Evolutionary conservation across 1,140 invertebrate genomes (phyloP).

Genomic region (Drosophila virilis): DNA sequence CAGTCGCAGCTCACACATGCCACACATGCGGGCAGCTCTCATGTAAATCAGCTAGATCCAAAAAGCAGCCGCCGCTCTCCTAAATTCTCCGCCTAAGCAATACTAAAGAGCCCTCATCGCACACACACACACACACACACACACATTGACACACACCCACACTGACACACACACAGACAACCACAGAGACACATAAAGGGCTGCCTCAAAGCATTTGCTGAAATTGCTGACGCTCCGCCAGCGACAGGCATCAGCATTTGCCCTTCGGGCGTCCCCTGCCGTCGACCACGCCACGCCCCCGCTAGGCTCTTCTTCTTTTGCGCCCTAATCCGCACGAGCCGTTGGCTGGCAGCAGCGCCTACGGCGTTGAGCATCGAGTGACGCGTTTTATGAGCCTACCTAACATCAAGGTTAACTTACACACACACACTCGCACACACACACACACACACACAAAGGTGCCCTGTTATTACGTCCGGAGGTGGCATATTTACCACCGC

Average conservation of each 20-base stretch:
- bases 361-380: slow-evolving; percentile 35
- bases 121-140: slow-evolving; percentile 8
- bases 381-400: slow-evolving; percentile 65
- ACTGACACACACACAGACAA: neutral
- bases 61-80: slow-evolving; percentile 28
- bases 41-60: slow-evolving; percentile 50
- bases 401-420: slow-evolving; percentile 62
- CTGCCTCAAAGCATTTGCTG: slow-evolving; percentile 45
- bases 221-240: slow-evolving; percentile 34
- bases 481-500: slow-evolving; percentile 35
- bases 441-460: slow-evolving; percentile 37
- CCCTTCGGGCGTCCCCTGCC: neutral
- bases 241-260: neutral
- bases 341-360: slow-evolving; percentile 18
- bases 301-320: slow-evolving; percentile 2
- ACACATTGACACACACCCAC: slow-evolving; percentile 3
- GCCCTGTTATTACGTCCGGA: slow-evolving; percentile 67
- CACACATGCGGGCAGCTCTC: slow-evolving; percentile 23
- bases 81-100: slow-evolving; percentile 20
- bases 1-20: neutral
- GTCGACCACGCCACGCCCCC: slow-evolving; percentile 3
- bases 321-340: slow-evolving; percentile 37
- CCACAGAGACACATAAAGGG: neutral
- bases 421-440: slow-evolving; percentile 9
- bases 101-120: slow-evolving; percentile 51